Conservation (phyloP, 1,140 invertebrate genomes). For the Lucilia cuprina region DNA sequence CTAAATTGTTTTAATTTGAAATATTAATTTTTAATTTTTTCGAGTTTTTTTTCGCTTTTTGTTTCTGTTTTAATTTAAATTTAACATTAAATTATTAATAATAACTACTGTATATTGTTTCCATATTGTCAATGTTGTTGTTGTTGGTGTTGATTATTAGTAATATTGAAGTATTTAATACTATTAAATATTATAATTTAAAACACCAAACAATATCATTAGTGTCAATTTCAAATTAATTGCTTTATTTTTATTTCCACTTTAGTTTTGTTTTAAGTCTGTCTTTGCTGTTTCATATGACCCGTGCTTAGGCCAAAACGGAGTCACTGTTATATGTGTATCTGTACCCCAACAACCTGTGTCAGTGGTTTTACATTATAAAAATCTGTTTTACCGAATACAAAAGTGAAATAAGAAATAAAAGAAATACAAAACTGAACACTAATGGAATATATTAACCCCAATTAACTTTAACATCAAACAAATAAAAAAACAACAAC, state of each 20-base stretch:
- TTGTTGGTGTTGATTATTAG: background rate
- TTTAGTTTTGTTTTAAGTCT: background rate
- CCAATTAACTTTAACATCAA: slow-evolving; percentile 34
- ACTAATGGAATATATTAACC: slow-evolving; percentile 34
- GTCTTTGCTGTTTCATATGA: background rate
- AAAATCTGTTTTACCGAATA: background rate
- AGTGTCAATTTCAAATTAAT: slow-evolving; percentile 29
- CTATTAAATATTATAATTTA: slow-evolving; percentile 1
- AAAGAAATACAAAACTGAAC: background rate
- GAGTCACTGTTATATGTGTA: background rate
- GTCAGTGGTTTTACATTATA: slow-evolving; percentile 3
- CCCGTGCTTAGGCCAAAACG: slow-evolving; percentile 6
- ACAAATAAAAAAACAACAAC: slow-evolving; percentile 3
- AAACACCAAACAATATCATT: slow-evolving; percentile 18
- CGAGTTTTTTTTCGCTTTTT: no score
- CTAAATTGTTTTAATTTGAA: background rate
- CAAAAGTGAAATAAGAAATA: background rate
- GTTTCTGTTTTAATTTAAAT: no score
- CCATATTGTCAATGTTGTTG: background rate
- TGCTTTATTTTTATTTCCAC: background rate
- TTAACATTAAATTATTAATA: background rate
- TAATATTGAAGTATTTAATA: background rate
- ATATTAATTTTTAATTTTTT: background rate
- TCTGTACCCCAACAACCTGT: background rate
- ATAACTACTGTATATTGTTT: background rate